Percentiles rank a stretch among this genome's conserved stretches.
phyloP scores from a whole-genome alignment of 2,797 vertebrate genomes.

The Enoplosus armatus region DNA sequence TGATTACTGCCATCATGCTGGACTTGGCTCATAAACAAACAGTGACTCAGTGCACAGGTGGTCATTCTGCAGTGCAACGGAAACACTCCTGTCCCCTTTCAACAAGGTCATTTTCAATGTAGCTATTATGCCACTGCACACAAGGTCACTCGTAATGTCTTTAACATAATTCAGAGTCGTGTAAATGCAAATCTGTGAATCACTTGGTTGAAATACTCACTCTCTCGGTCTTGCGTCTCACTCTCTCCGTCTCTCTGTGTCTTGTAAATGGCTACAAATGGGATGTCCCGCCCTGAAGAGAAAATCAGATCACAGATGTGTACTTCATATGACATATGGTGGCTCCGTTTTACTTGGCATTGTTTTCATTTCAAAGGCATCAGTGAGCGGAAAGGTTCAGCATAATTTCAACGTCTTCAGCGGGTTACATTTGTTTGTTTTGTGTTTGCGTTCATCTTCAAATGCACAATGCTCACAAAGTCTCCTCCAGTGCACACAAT shows the following conservation, averaged over 20 bases:
- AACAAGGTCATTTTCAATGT: conserved; percentile 42
- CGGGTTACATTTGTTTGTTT: not conserved
- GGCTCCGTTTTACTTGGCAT: not conserved
- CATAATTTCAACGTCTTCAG: not conserved
- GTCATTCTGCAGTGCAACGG: conserved; percentile 10
- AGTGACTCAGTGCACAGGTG: conserved; percentile 55
- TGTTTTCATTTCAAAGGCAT: not conserved
- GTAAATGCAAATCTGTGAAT: conserved; percentile 8
- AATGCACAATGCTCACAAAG: not conserved
- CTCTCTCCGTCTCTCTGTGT: conserved; percentile 77
- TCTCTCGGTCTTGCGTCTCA: conserved; percentile 77
- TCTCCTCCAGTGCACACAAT: not conserved
- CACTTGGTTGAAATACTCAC: conserved; percentile 73
- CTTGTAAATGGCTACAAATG: conserved; percentile 82
- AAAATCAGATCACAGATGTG: not conserved
- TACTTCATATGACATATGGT: not conserved
- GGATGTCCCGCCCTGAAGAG: conserved; percentile 80
- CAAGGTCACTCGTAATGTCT: conserved; percentile 32
- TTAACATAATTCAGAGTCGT: conserved; percentile 9
- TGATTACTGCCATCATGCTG: conserved; percentile 57
- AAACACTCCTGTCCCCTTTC: conserved; percentile 4
- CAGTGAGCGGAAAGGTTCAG: not conserved
- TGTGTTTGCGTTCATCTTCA: not conserved
- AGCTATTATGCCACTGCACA: not conserved
- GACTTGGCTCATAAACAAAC: conserved; percentile 57